These are phyloP conservation scores for Oxyteleia sp. DNA, from an alignment of 2,888 invertebrate species.

Conservation along the genomic window DNA sequence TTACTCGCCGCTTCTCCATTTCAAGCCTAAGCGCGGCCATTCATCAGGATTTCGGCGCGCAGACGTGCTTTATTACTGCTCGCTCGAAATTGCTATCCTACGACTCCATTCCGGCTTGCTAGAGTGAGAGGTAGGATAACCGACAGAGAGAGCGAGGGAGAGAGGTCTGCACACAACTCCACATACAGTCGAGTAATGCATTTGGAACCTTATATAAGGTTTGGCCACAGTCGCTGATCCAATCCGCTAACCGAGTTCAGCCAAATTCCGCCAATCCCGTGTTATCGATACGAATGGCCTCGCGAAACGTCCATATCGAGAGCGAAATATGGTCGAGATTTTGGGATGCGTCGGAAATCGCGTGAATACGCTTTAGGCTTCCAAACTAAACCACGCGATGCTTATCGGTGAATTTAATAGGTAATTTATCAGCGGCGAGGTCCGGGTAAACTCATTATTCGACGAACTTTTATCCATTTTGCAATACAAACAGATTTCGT, in stretches of 20 bases:
- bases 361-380: slow-evolving; percentile 59
- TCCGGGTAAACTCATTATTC: slow-evolving; percentile 37
- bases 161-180: slow-evolving; percentile 64
- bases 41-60: slow-evolving; percentile 86
- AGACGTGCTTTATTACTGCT: slow-evolving; percentile 88
- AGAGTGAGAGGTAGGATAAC: slow-evolving; percentile 59
- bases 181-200: too few species aligned
- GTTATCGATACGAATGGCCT: slow-evolving; percentile 75
- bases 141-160: slow-evolving; percentile 55
- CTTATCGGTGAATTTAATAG: slow-evolving; percentile 53
- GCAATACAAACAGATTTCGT: slow-evolving; percentile 56
- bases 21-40: slow-evolving; percentile 88
- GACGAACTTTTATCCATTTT: slow-evolving; percentile 53
- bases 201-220: slow-evolving; percentile 85
- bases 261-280: slow-evolving; percentile 78
- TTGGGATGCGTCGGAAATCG: slow-evolving; percentile 65
- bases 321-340: slow-evolving; percentile 69
- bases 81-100: slow-evolving; percentile 88
- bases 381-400: slow-evolving; percentile 33
- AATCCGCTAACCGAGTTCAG: slow-evolving; percentile 83
- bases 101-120: slow-evolving; percentile 86
- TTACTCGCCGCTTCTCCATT: slow-evolving; percentile 88
- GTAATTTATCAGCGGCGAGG: slow-evolving; percentile 33
- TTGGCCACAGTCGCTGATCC: slow-evolving; percentile 81
- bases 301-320: slow-evolving; percentile 69